A percentile compares a stretch with the other conserved stretches of the same genome.
These are phyloP conservation scores for Artibeus lituratus DNA, from an alignment of 2,797 vertebrate genomes.

Conservation along the genomic window DNA sequence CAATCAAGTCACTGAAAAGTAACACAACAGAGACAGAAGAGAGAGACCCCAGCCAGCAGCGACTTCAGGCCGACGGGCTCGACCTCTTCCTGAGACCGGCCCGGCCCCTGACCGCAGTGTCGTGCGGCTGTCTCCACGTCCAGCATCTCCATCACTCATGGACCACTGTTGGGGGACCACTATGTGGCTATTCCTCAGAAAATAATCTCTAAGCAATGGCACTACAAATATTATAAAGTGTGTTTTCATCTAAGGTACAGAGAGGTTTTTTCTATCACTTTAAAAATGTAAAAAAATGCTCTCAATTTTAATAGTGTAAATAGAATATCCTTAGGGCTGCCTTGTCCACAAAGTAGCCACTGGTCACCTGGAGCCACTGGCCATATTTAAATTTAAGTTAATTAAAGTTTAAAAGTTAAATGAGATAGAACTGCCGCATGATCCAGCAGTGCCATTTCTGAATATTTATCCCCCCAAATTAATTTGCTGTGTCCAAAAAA, in stretches of 20 bases:
- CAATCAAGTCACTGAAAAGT: neutral
- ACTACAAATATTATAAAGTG: neutral
- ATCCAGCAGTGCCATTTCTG: neutral
- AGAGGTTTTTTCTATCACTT: neutral
- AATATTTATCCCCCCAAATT: neutral
- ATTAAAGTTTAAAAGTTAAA: neutral
- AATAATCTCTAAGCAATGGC: neutral
- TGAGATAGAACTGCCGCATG: neutral
- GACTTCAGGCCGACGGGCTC: neutral
- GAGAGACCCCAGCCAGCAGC: neutral
- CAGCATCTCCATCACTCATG: neutral
- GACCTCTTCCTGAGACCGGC: no score
- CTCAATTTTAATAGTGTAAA: neutral
- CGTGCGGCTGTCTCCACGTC: no score
- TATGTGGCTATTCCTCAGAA: neutral
- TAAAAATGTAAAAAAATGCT: neutral
- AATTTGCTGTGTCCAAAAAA: neutral
- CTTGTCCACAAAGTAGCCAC: neutral
- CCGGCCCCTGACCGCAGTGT: no score
- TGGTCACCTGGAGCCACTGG: neutral
- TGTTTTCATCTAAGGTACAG: neutral
- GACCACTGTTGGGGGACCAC: no score
- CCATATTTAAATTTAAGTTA: neutral
- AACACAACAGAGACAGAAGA: neutral
- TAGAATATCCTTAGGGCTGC: neutral